Conservation (phyloP, 2,888 invertebrate species). For the Limnephilus lunatus region DNA sequence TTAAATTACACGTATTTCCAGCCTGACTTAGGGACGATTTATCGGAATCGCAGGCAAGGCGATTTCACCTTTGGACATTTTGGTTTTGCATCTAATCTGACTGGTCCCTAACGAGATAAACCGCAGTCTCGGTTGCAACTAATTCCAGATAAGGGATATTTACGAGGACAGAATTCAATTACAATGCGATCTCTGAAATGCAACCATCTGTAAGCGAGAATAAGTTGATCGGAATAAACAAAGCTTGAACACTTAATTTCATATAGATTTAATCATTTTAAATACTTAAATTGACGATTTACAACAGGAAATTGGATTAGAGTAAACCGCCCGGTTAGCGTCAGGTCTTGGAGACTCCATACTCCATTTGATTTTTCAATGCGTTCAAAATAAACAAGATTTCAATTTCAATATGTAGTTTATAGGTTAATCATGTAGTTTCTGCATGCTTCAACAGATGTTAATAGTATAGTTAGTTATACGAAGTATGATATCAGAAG, state of each 20-base stretch:
- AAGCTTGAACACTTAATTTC: neutral
- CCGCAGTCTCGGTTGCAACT: neutral
- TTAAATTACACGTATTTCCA: neutral
- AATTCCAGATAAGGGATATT: neutral
- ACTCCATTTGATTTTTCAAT: too few species aligned
- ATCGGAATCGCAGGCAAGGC: neutral
- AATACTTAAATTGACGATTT: neutral
- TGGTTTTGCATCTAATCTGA: neutral
- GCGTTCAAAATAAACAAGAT: too few species aligned
- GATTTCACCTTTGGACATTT: neutral
- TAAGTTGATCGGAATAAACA: neutral
- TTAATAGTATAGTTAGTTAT: too few species aligned
- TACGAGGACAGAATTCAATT: neutral
- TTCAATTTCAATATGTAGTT: too few species aligned
- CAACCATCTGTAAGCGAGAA: neutral
- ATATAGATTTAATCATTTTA: neutral
- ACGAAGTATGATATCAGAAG: too few species aligned
- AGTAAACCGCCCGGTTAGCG: too few species aligned
- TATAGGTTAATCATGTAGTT: too few species aligned
- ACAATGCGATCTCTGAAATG: neutral
- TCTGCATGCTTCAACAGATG: too few species aligned
- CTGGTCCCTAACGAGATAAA: neutral
- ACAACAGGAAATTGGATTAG: neutral
- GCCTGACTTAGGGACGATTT: neutral
- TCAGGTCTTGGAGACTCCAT: too few species aligned